phyloP scores from a whole-genome alignment of 2,113 vertebrate genomes.

The Rhea pennata region DNA sequence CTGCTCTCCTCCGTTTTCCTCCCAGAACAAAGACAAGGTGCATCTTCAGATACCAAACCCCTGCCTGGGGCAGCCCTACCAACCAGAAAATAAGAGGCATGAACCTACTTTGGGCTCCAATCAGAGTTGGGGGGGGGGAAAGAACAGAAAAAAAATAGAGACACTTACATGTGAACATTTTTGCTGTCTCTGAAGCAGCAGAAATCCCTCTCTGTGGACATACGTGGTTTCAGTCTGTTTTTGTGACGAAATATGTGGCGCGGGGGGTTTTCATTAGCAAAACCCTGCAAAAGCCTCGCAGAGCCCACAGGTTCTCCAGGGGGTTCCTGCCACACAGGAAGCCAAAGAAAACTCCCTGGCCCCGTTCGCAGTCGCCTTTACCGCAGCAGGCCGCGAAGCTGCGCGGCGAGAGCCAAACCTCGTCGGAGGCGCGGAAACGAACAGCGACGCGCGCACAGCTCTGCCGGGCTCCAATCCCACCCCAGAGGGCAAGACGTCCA shows the following conservation, averaged over 20 bases:
- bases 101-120: background rate
- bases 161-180: background rate
- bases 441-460: background rate
- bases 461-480: background rate
- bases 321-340: background rate
- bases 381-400: background rate
- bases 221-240: background rate
- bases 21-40: conserved; percentile 3
- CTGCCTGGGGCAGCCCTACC: background rate
- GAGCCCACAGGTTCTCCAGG: conserved; percentile 2
- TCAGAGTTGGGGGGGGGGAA: background rate
- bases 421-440: background rate
- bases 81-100: background rate
- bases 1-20: conserved; percentile 16
- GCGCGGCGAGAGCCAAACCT: background rate
- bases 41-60: background rate
- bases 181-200: conserved; percentile 2
- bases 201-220: background rate
- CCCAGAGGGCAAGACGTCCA: rapidly evolving
- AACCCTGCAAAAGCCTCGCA: background rate
- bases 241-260: conserved; percentile 50
- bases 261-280: background rate
- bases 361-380: background rate
- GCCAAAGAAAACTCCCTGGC: conserved; percentile 10
- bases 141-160: too few relatives aligned